A percentile compares a stretch with the other conserved stretches of the same genome.
These are phyloP conservation scores for Drosophila bifasciata DNA, from an alignment of 1,140 invertebrate species.

Conservation along the genomic window DNA sequence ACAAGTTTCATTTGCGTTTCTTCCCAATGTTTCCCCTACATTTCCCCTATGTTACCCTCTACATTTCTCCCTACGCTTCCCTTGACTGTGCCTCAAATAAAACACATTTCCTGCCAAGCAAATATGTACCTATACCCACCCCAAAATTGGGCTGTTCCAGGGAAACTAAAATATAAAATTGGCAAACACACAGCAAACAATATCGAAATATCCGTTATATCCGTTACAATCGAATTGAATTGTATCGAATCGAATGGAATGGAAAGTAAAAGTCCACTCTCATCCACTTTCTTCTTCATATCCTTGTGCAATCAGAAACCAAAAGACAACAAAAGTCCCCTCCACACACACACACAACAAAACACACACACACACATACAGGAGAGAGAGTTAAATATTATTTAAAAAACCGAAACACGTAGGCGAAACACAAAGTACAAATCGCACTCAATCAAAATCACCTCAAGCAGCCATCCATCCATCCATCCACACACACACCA, in stretches of 20 bases:
- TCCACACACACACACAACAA: conserved; percentile 24
- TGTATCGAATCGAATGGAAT: conserved; percentile 37
- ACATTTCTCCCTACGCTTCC: too few relatives aligned
- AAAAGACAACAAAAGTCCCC: conserved; percentile 63
- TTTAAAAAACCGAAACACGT: conserved; percentile 79
- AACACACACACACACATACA: conserved; percentile 9
- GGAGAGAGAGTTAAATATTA: conserved; percentile 70
- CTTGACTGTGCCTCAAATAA: conserved; percentile 14
- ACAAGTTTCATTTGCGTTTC: too few relatives aligned
- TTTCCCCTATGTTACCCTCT: too few relatives aligned
- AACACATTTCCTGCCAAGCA: conserved; percentile 25
- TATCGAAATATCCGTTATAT: conserved; percentile 70
- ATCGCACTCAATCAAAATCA: conserved; percentile 81
- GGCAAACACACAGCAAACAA: conserved; percentile 54
- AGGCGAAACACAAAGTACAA: conserved; percentile 73
- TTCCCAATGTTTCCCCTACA: too few relatives aligned
- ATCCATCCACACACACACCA: conserved; percentile 18
- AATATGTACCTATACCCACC: conserved; percentile 14
- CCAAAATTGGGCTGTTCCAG: conserved; percentile 6
- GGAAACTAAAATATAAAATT: conserved; percentile 54
- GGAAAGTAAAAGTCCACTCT: conserved; percentile 55
- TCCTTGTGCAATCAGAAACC: conserved; percentile 46
- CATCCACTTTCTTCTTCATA: conserved; percentile 19
- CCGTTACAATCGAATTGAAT: conserved; percentile 37
- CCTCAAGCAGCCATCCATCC: conserved; percentile 48